Base-by-base conservation (phyloP, 2,113 vertebrate species). In the Drymodes brunneopygia region DNA sequence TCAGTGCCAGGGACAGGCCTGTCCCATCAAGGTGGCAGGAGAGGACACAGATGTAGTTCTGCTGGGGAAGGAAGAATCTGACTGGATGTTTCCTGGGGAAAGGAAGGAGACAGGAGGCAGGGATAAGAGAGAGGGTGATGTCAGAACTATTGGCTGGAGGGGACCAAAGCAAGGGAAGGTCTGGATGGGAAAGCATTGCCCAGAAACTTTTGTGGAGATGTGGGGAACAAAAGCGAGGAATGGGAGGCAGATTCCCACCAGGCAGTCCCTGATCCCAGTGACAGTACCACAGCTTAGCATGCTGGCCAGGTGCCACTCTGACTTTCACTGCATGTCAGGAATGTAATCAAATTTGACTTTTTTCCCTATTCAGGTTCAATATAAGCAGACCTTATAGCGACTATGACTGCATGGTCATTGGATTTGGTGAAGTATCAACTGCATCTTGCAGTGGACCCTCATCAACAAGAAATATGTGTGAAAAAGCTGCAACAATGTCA, bases 301-400 rank as follows among this genome's bases (percentile, higher is more conserved):
- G 19, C 36, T 62, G 66, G 16, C 20, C 35, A 54, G 54, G 20
- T 36, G 31, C 23, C 47, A 31, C 50, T 64, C 11, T 71, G 42
- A 35, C 47, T 82, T 61, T 78, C 47, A 13, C 11, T 85, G 29
- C 40, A 31, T 23, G n/a, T 61, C 86, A 78, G 36, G 6, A 81
- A 40, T 28, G 11, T 9, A 57, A 40, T 35, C 77, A 36, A 61
- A 78, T 45, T n/a, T 40, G 31, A 13, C 15, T 58, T 92, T 85
- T 28, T 86, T 12, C n/a, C 6, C 19, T n/a, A 5, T 2, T 35
- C 54, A 82, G 54, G 29, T 58, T 81, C 12, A 0, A 0, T 9
- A n/a, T 69, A n/a, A 3, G 0, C 0, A 2, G 4, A 22, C 0
- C 0, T 1, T 3, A 2, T 3, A 0, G 0, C 0, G 7, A 38